Conservation (phyloP, 2,797 vertebrate genomes). For the Pseudotriccus pelzelni region DNA sequence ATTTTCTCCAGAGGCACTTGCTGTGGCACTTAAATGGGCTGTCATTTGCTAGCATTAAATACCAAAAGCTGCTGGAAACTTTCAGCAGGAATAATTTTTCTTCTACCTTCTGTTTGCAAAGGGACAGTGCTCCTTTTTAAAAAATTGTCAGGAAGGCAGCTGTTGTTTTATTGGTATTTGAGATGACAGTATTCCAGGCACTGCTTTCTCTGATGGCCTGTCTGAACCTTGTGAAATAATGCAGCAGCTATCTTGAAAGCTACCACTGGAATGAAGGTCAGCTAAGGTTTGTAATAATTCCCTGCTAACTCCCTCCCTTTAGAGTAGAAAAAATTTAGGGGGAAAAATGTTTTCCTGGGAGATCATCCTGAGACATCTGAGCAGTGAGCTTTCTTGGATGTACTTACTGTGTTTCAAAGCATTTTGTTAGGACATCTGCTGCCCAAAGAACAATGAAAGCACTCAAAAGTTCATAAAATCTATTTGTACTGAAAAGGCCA, state of each 20-base stretch:
- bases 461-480: not conserved
- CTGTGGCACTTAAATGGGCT: not conserved
- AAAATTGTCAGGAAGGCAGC: not conserved
- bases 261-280: not conserved
- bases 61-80: not conserved
- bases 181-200: not conserved
- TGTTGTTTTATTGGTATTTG: not conserved
- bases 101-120: not conserved
- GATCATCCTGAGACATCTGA: not conserved
- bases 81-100: not conserved
- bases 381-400: not conserved
- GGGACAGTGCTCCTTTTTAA: not conserved
- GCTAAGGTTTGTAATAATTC: not conserved
- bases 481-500: not conserved
- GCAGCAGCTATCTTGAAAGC: not conserved
- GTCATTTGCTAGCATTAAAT: not conserved
- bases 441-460: not conserved
- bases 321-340: not conserved
- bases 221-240: not conserved
- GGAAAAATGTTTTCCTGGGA: not conserved
- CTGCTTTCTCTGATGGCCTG: not conserved
- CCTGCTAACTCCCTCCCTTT: not conserved
- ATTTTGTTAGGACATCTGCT: not conserved
- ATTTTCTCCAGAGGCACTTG: not conserved
- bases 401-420: not conserved